Base-by-base conservation (phyloP, 2,797 vertebrate species). In the Parauchenoglanis punctatus region DNA sequence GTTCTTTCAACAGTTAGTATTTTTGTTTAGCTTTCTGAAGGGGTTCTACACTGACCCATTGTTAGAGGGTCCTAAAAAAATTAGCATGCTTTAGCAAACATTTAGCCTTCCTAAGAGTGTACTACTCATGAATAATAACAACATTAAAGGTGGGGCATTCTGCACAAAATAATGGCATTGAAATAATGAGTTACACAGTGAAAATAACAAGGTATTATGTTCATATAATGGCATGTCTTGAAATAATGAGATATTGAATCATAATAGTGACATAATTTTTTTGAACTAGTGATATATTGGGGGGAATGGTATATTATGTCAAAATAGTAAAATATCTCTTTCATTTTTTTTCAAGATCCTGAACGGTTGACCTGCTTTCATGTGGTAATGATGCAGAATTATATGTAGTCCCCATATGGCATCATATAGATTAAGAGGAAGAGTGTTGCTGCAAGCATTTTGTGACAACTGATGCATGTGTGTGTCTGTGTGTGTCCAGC, bases 281-380 rank as follows among this genome's bases (percentile, higher is more conserved):
- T 65, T 40, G 1, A 65, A 65, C 28, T 67, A 67, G 40, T 59
- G 18, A 40, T 31, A 2, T 44, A 44, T 35, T 68, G 35, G 3
- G 18, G 8, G 49, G 40, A 4, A 40, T 20, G 18, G 8, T n/a
- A 13, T 65, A 65, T 20, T 13, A 20, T 12, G 31, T 58, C 1
- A 35, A 80, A 80, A 40, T 80, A 59, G 18, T 40, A 15, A 80
- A 59, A 49, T 75, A 75, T 75, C 17, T 75, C 23, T 49, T 49
- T 49, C 10, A 10, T 49, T 49, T 49, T 3, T 76, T 68, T 78
- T 70, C 63, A 65, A 63, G 77, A 89, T 81, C 78, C 75, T 85
- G 86, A 85, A 89, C 70, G 81, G 82, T 88, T 91, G 83, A 87
- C 90, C 77, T 83, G 73, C 72, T 85, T 89, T 87, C 61, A 80